phyloP scores from a whole-genome alignment of 92 coral and sea anemone genomes.

The Paragorgia papillata region DNA sequence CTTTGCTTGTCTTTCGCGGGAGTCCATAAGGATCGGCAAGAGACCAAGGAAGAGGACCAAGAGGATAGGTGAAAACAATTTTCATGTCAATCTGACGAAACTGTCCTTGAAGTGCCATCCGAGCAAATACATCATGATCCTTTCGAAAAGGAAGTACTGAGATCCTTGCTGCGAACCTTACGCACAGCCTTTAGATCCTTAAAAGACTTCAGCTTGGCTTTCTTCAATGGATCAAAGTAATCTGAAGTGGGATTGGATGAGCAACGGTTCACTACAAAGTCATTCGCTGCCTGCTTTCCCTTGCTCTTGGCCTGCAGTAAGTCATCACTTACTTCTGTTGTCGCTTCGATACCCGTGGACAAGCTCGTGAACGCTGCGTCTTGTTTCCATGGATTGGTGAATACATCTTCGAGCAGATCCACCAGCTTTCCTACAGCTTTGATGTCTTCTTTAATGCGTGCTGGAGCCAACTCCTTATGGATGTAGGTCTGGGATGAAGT shows the following conservation, averaged over 20 bases:
- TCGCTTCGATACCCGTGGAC: slow-evolving; percentile 63
- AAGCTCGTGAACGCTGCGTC: slow-evolving; percentile 56
- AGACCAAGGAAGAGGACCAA: slow-evolving; percentile 67
- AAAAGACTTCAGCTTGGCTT: slow-evolving; percentile 61
- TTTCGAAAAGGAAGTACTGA: slow-evolving; percentile 52
- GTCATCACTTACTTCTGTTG: slow-evolving; percentile 58
- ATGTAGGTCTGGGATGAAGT: slow-evolving; percentile 40
- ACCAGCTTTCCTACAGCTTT: slow-evolving; percentile 59
- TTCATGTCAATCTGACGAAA: slow-evolving; percentile 64
- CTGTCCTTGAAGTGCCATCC: slow-evolving; percentile 67
- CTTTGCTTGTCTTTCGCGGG: slow-evolving; percentile 59
- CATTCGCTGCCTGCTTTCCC: slow-evolving; percentile 35
- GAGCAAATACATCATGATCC: slow-evolving; percentile 53
- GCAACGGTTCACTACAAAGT: slow-evolving; percentile 57
- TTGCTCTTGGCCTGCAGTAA: slow-evolving; percentile 52
- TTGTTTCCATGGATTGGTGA: slow-evolving; percentile 61
- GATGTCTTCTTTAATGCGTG: slow-evolving; percentile 55
- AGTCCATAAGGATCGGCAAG: slow-evolving; percentile 61
- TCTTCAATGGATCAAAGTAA: slow-evolving; percentile 63
- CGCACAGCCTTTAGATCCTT: slow-evolving; percentile 57
- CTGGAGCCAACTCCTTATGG: slow-evolving; percentile 68
- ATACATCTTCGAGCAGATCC: slow-evolving; percentile 59
- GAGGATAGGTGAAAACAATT: slow-evolving; percentile 59
- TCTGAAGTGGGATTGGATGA: slow-evolving; percentile 46
- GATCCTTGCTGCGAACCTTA: slow-evolving; percentile 56